These are phyloP conservation scores for Borostomias antarcticus DNA, from an alignment of 2,797 vertebrate species.

Conservation along the genomic window DNA sequence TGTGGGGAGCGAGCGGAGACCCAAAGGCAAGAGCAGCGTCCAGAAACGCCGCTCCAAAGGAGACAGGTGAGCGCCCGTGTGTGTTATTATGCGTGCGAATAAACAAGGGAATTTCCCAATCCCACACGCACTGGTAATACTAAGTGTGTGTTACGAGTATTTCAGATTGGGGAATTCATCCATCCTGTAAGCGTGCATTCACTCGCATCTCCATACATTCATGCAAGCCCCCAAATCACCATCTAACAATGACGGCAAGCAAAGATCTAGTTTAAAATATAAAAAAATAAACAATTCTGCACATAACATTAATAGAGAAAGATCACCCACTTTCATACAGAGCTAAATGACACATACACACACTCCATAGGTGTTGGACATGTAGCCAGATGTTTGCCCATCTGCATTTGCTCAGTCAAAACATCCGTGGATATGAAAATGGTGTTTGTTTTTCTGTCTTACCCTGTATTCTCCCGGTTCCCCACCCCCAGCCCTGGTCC, in stretches of 20 bases:
- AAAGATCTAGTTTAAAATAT: not conserved
- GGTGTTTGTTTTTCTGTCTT: constrained; percentile 50
- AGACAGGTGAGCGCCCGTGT: constrained; percentile 85
- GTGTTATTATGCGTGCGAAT: too few species aligned
- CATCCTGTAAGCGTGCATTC: too few species aligned
- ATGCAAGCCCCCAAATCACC: not conserved
- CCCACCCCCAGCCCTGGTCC: constrained; percentile 58
- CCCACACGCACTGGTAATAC: too few species aligned
- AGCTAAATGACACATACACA: not conserved
- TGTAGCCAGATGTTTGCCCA: not conserved
- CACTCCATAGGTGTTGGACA: not conserved
- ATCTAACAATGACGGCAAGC: not conserved
- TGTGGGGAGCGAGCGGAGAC: constrained; percentile 91
- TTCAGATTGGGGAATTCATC: not conserved
- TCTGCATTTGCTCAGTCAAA: not conserved
- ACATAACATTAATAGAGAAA: not conserved
- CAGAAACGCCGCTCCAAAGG: constrained; percentile 93
- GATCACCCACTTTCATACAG: not conserved
- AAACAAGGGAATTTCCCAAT: too few species aligned
- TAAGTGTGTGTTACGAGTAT: too few species aligned
- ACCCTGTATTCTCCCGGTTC: constrained; percentile 29
- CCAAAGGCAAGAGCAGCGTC: constrained; percentile 91
- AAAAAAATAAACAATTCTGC: not conserved
- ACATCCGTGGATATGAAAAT: constrained; percentile 34
- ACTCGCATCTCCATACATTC: too few species aligned